Conservation (phyloP, 1,140 invertebrate species). For the Polyergus mexicanus region DNA sequence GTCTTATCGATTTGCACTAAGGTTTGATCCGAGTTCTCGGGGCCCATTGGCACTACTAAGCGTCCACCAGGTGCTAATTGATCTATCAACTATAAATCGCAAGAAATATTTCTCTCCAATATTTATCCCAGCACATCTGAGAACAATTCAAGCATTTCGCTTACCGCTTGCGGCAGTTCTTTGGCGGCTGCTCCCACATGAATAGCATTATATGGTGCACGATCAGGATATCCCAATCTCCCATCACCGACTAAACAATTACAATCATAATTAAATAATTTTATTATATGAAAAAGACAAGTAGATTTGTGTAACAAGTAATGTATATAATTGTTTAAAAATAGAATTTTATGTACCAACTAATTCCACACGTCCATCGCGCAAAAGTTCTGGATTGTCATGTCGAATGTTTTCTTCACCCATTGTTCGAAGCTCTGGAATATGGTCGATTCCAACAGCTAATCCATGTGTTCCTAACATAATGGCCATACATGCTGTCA, state of each 20-base stretch:
- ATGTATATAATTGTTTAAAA: not conserved
- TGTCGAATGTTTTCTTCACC: conserved; percentile 93
- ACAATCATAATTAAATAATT: conserved; percentile 5
- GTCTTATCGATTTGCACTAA: conserved; percentile 95
- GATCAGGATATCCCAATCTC: conserved; percentile 87
- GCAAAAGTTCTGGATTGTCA: conserved; percentile 91
- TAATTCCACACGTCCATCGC: conserved; percentile 89
- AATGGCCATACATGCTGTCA: conserved; percentile 97
- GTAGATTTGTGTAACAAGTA: not conserved
- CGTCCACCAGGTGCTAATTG: conserved; percentile 90
- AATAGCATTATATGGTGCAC: conserved; percentile 91
- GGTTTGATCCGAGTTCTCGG: conserved; percentile 93
- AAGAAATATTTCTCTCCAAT: conserved; percentile 88
- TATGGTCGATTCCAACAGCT: conserved; percentile 97
- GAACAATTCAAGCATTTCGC: not conserved
- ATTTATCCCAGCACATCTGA: conserved; percentile 57
- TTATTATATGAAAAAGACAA: not conserved
- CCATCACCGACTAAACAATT: conserved; percentile 88
- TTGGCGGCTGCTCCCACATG: conserved; percentile 88
- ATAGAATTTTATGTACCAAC: conserved; percentile 87
- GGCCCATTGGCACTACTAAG: conserved; percentile 96
- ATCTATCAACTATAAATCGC: conserved; percentile 88
- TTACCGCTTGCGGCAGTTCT: conserved; percentile 88
- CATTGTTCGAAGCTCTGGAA: conserved; percentile 92
- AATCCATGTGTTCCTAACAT: conserved; percentile 93